Evolutionary conservation across 2,888 invertebrate species (phyloP), one percentile per base, ranked within the genome.

Genomic region (Calameuta pallipes): DNA sequence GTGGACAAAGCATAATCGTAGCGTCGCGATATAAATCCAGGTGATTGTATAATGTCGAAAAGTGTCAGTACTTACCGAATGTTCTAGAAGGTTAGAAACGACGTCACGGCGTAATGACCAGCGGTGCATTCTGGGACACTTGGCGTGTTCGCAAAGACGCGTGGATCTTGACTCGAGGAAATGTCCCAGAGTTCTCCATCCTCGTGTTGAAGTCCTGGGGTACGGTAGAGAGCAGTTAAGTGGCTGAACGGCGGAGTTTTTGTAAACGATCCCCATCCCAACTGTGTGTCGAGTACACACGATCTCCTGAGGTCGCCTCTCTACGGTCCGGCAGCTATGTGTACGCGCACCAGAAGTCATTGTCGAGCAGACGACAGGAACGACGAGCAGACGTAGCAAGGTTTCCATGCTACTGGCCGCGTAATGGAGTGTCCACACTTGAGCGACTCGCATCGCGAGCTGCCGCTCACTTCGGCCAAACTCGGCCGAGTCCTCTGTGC

Each of bases 361-460:
- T 56, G 56, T 56, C 56, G 56, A 56, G 56, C 56, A 23, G 56
- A 56, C 56, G 56, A 56, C 56, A 56, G 23, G 56, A 56, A 56
- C 23, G 56, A 23, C 56, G 23, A 56, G 56, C 56, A 56, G 69
- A 78, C 71, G 71, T 34, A 23, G 71, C 71, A 34, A 80, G 68
- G 80, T 68, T 78, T 56, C 56, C 56, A 56, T 56, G 83, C 86
- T 86, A 86, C 86, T 80, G 84, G 82, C 82, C 84, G 86, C 85
- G 86, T 86, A 86, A 86, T 87, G 86, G 87, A 87, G 84, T 87
- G 84, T 83, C 83, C 82, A 82, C 86, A 83, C 37, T 76, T 80
- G 71, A 31, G 71, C 71, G 71, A 34, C 34, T 71, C 34, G 71
- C 71, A 34, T 75, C 73, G 74, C 68, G 69, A 76, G 80, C 74